Evolutionary conservation across 2,888 invertebrate species (phyloP), one percentile per base, ranked within the genome.

Genomic region (Sphaerophoria taeniata): DNA sequence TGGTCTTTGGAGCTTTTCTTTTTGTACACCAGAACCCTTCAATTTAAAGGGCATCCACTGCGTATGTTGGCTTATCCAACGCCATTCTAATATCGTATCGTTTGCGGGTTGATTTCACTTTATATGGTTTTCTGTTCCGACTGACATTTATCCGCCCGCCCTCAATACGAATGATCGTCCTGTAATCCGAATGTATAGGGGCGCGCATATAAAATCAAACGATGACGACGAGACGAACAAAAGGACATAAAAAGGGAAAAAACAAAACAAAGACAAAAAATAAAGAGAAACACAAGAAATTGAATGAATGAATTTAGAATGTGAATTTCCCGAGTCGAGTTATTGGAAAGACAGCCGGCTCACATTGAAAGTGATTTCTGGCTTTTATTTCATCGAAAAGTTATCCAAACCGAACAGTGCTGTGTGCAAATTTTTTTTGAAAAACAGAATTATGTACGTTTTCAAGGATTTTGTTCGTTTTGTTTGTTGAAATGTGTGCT

Each of bases 71-170:
- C 76, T 81, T 76, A 77, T 80, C 80, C 76, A 85, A 61, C 67
- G 24, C 24, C 24, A 24, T 24, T 24, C 76, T 81, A 70, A 73
- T 77, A 85, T 61, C 81, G 77, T 85, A 76, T 85, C 85, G 77
- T 85, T 85, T 85, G 73, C 73, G 81, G 85, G 85, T 76, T 81
- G 85, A 85, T 85, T 81, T 85, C 81, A 85, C 85, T 85, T 85
- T 85, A 81, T 75, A 58, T 70, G 14, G n/a, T 56, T 56, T 56
- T 47, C 45, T 45, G 7, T 56, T 7, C 34, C 45, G 81, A 72
- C 76, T 69, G 9, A 7, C 61, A 69, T 51, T 73, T 69, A 24
- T 24, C 24, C 24, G 24, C 24, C 24, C 24, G 24, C 84, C 85
- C 49, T 76, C 81, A 72, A 80, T 65, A 77, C 73, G 81, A 85